Evolutionary conservation across 2,888 invertebrate species (phyloP).

Genomic region (Loripinus fragilis): DNA sequence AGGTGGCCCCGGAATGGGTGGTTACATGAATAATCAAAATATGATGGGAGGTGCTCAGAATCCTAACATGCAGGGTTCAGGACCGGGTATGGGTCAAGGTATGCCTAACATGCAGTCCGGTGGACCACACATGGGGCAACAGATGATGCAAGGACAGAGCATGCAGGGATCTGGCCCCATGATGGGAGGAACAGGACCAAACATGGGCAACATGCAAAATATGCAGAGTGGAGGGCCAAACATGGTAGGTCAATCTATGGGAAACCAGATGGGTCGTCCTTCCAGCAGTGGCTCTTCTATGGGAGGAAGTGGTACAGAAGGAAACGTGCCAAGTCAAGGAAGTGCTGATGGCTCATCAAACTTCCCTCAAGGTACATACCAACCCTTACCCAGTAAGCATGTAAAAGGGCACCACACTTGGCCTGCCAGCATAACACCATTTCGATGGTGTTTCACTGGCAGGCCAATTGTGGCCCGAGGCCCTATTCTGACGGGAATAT

Average conservation of each 20-base stretch:
- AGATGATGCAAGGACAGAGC: slow-evolving; percentile 39
- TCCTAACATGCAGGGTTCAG: slow-evolving; percentile 38
- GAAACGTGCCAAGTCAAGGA: neutral
- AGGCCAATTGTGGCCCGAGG: too few relatives aligned
- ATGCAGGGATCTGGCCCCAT: slow-evolving; percentile 42
- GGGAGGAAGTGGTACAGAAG: slow-evolving; percentile 22
- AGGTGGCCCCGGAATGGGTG: slow-evolving; percentile 48
- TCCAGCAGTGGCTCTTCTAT: slow-evolving; percentile 44
- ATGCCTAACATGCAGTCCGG: slow-evolving; percentile 42
- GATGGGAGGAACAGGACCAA: slow-evolving; percentile 39
- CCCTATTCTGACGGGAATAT: too few relatives aligned
- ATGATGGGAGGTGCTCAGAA: slow-evolving; percentile 47
- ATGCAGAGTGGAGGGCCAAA: slow-evolving; percentile 47
- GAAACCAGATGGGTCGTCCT: slow-evolving; percentile 46
- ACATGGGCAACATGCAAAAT: slow-evolving; percentile 38
- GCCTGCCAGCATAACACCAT: too few relatives aligned
- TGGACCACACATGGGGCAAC: slow-evolving; percentile 40
- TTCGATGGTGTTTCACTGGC: too few relatives aligned
- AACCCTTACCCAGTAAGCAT: too few relatives aligned
- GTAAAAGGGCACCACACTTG: too few relatives aligned
- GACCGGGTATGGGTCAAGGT: slow-evolving; percentile 36
- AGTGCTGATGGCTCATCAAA: slow-evolving; percentile 34
- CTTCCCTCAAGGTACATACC: slow-evolving; percentile 54
- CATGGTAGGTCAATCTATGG: slow-evolving; percentile 50
- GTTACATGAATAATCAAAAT: slow-evolving; percentile 48